Evolutionary conservation across 2,797 vertebrate species (phyloP).

Genomic region (Muraenolepis orangiensis): DNA sequence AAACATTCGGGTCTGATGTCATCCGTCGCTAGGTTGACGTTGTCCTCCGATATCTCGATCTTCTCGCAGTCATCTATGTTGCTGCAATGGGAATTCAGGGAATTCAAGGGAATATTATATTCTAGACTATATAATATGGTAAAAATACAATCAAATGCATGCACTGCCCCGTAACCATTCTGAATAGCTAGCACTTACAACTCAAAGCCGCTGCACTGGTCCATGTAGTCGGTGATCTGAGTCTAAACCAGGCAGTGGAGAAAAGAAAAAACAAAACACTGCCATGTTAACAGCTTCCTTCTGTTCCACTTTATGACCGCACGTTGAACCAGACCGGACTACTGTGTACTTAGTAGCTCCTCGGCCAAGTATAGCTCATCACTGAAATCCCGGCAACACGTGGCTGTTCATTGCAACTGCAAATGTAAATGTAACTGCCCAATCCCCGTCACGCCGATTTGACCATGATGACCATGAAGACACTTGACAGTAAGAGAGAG

Average conservation of each 20-base stretch:
- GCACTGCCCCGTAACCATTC: neutral
- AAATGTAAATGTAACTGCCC: too few species aligned
- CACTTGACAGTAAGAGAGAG: too few species aligned
- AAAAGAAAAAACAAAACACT: conserved; percentile 12
- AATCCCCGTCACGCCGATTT: too few species aligned
- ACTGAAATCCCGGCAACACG: too few species aligned
- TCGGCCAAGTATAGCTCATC: too few species aligned
- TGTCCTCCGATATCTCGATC: conserved; percentile 97
- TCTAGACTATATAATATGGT: too few species aligned
- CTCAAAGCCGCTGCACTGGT: conserved; percentile 95
- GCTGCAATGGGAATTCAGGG: conserved; percentile 58
- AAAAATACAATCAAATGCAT: neutral
- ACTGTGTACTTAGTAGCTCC: too few species aligned
- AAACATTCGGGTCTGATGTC: conserved; percentile 97
- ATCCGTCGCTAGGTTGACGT: conserved; percentile 95
- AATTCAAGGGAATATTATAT: too few species aligned
- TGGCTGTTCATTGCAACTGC: too few species aligned
- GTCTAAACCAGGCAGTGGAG: conserved; percentile 65
- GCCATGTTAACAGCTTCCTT: neutral
- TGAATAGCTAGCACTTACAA: conserved; percentile 81
- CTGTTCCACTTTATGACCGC: neutral
- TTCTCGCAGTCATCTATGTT: conserved; percentile 98
- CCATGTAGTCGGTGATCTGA: conserved; percentile 92
- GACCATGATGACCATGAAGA: too few species aligned
- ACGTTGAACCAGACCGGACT: too few species aligned